Base-by-base conservation (phyloP, 2,888 invertebrate species). In the Phalera bucephala region DNA sequence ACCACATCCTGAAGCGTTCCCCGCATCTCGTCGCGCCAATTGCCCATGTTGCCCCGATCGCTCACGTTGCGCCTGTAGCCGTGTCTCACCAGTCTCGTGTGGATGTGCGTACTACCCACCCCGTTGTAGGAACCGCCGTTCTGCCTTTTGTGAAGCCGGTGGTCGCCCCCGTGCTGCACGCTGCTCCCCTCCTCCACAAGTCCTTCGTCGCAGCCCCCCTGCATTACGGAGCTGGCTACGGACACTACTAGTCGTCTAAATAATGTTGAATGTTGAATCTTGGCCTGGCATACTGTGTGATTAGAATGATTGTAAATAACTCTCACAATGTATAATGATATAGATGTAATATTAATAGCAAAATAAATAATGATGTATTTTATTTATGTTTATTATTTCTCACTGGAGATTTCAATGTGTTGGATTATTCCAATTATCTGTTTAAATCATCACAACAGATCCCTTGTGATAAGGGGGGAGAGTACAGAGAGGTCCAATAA, bases 1-100 rank as follows among this genome's bases (percentile, higher is more conserved):
- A 85, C 51, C 80, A 81, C 31, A 50, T 85, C 8, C 45, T 66
- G 45, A 87, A 85, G 61, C 70, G 86, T 6, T 86, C 85, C 7
- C 80, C 83, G 8, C 72, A 80, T 41, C 43, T 61, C 13, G 62
- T 21, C 0, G 31, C 58, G 1, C 51, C 47, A 1, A 12, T 54
- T 6, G 58, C 48, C 4, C 63, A 64, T n/a, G 22, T 73, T 0
- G 65, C 64, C 4, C 66, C 64, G 0, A 12, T 54, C 5, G 58
- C 48, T 5, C 63, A 64, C n/a, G 22, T 73, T 0, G 65, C 64
- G 5, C 66, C 64, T 0, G 56, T 77, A 1, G 84, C 91, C 0
- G 86, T 91, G 0, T 91, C 91, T 3, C 91, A 90, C 45, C 91
- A 92, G 54, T 88, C 91, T 41, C 85, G 91, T 7, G 64, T 90